Percentiles rank a stretch among this genome's conserved stretches.
These are phyloP conservation scores for Acleris laterana DNA, from an alignment of 2,888 invertebrate species.

Conservation along the genomic window DNA sequence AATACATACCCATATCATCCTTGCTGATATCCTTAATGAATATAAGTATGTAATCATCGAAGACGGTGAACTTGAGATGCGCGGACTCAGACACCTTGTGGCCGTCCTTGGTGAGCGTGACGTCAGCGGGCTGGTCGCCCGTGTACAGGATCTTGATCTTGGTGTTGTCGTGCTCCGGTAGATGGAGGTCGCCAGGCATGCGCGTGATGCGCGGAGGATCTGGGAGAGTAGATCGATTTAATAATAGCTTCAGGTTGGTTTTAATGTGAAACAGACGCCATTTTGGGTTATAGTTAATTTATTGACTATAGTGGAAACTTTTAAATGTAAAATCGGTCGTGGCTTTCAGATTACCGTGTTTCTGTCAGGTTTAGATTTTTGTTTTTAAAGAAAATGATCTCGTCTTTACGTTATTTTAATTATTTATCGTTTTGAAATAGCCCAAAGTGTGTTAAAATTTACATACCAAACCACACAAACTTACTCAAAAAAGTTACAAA, in stretches of 20 bases:
- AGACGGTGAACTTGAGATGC: conserved; percentile 94
- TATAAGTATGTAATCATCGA: conserved; percentile 98
- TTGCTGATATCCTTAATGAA: conserved; percentile 96
- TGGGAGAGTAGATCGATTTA: conserved; percentile 49
- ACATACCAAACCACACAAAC: no score
- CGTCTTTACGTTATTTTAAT: no score
- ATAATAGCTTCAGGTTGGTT: background rate
- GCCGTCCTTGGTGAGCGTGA: conserved; percentile 93
- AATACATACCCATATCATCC: conserved; percentile 91
- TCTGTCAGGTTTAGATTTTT: no score
- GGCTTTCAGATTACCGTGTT: no score
- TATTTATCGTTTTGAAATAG: no score
- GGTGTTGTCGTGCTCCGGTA: conserved; percentile 97
- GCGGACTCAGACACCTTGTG: conserved; percentile 88
- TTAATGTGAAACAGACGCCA: no score
- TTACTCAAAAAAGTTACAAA: background rate
- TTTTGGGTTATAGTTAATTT: no score
- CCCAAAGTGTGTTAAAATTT: no score
- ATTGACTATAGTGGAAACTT: no score
- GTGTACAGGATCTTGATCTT: conserved; percentile 98
- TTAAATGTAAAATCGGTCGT: no score
- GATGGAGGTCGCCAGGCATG: conserved; percentile 94
- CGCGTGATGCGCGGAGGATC: conserved; percentile 96
- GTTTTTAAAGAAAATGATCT: no score
- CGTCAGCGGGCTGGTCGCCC: conserved; percentile 97